A percentile compares a stretch with the other conserved stretches of the same genome.
Conservation (phyloP, 1,140 invertebrate species). For the Lucilia sericata region DNA sequence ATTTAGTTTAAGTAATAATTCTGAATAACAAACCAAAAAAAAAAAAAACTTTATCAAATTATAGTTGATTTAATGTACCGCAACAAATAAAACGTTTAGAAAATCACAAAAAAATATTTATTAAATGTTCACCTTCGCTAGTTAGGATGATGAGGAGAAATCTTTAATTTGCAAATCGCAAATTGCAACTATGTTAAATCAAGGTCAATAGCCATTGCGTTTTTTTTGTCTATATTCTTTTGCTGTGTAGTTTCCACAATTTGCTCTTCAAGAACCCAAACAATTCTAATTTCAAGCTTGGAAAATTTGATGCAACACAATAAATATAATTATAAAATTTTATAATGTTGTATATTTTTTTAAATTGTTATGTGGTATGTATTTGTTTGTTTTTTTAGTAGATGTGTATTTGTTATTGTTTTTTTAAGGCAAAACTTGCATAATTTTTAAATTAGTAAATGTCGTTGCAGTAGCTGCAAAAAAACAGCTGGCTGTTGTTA, state of each 20-base stretch:
- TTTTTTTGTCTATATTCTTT: neutral
- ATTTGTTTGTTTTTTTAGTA: neutral
- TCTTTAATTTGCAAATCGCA: conserved; percentile 8
- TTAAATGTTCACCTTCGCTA: conserved; percentile 37
- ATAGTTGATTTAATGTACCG: conserved; percentile 41
- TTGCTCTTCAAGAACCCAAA: conserved; percentile 39
- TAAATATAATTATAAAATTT: conserved; percentile 9
- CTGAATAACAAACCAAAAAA: neutral
- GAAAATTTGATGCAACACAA: neutral
- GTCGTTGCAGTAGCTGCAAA: neutral
- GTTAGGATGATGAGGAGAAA: conserved; percentile 38
- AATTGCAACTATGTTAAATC: conserved; percentile 20
- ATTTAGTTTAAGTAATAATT: neutral
- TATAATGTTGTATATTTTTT: neutral
- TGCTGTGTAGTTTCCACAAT: neutral
- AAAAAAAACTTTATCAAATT: conserved; percentile 15
- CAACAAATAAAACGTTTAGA: conserved; percentile 22
- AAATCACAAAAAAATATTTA: conserved; percentile 11
- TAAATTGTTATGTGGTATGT: neutral
- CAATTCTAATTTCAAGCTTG: conserved; percentile 20
- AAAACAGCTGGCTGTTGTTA: neutral
- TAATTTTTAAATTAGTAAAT: conserved; percentile 1
- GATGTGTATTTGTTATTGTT: neutral
- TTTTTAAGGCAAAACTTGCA: neutral
- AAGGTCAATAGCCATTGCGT: neutral